Evolutionary conservation across 2,113 vertebrate genomes (phyloP).

Genomic region (Copsychus sechellarum): DNA sequence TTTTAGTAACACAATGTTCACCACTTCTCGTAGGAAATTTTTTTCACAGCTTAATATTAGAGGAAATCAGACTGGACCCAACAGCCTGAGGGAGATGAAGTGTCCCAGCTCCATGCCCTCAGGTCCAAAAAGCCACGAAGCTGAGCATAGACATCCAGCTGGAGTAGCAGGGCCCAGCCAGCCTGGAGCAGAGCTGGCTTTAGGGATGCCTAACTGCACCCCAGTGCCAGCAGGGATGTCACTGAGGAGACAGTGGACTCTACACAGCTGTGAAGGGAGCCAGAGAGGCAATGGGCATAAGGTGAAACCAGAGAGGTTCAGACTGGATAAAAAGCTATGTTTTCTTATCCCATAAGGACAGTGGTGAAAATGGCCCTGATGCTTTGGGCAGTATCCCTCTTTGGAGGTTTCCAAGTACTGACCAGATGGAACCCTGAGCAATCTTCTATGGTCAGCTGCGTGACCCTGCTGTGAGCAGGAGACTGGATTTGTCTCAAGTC

Average conservation of each 20-base stretch:
- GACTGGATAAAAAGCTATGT: background rate
- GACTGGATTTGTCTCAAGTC: background rate
- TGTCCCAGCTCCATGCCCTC: background rate
- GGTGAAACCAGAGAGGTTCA: background rate
- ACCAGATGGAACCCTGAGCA: background rate
- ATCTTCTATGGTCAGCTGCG: background rate
- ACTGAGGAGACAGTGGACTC: background rate
- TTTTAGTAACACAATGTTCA: background rate
- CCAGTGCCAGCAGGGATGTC: rapidly evolving
- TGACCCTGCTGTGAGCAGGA: background rate
- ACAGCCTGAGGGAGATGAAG: background rate
- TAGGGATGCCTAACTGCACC: background rate
- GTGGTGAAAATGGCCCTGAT: too few species aligned
- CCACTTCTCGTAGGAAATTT: background rate
- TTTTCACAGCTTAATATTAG: background rate
- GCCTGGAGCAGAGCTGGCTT: background rate
- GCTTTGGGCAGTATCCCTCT: background rate
- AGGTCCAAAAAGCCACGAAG: background rate
- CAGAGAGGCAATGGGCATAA: background rate
- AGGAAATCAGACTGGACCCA: background rate
- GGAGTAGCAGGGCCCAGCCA: background rate
- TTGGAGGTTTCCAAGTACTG: background rate
- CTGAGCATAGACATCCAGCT: background rate
- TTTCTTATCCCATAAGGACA: background rate
- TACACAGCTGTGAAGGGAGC: background rate